Evolutionary conservation across 2,113 vertebrate genomes (phyloP).

Genomic region (Lagopus leucura): DNA sequence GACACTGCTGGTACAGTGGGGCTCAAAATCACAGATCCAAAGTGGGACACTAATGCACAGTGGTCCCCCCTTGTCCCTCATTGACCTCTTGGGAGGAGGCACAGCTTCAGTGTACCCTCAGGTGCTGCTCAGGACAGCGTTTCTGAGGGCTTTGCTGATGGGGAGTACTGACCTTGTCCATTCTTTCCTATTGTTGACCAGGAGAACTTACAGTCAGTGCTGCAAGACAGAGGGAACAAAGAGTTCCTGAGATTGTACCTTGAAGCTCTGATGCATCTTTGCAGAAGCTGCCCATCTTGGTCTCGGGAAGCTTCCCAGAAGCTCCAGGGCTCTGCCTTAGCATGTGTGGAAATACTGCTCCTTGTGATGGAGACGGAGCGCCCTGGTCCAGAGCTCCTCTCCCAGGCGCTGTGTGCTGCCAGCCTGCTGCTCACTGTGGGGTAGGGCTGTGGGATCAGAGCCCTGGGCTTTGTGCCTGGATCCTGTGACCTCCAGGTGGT

Average conservation of each 20-base stretch:
- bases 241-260: conserved; percentile 81
- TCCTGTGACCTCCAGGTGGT: fast-evolving
- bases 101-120: no score
- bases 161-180: neutral
- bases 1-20: conserved; percentile 77
- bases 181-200: conserved; percentile 52
- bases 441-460: conserved; percentile 42
- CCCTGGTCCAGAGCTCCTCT: conserved; percentile 79
- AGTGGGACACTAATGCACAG: neutral
- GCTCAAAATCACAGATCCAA: neutral
- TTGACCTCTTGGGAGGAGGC: no score
- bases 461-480: neutral
- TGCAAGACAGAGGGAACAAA: conserved; percentile 63
- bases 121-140: neutral
- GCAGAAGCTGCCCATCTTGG: neutral
- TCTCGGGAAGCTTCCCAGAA: conserved; percentile 4
- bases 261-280: conserved; percentile 76
- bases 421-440: conserved; percentile 77
- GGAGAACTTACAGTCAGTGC: conserved; percentile 77
- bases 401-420: conserved; percentile 72
- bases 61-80: neutral
- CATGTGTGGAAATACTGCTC: conserved; percentile 80
- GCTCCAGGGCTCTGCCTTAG: neutral
- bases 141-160: neutral
- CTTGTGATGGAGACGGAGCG: conserved; percentile 71